Evolutionary conservation across 2,797 vertebrate genomes (phyloP), one percentile per base, ranked within the genome.

Genomic region (Eupleurogrammus muticus): DNA sequence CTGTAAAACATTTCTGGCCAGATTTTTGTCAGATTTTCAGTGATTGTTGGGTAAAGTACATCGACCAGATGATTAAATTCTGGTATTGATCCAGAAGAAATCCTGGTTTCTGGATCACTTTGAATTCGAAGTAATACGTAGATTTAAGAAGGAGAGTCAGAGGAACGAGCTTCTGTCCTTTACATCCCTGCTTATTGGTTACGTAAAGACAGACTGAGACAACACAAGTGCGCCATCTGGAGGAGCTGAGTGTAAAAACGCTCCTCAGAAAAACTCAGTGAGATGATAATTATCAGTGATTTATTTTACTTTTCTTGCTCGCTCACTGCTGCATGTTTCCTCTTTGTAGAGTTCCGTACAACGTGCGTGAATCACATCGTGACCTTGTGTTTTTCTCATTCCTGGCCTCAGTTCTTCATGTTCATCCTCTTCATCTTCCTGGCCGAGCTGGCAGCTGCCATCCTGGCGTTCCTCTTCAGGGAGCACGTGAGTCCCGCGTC

Each of bases 371-470:
- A 9, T 56, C 28, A 47, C 52, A 4, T n/a, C 17, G 9, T 56
- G 14, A 42, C 16, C 19, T 5, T 2, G 20, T 34, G 20, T 34
- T 24, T 1, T 36, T 46, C 34, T 59, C 50, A 54, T 10, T 36
- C 0, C 12, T 67, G 50, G 48, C 46, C 51, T 62, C 93, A 97
- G 97, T 97, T 97, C 90, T 97, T 97, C 92, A 92, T 97, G 91
- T 94, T 98, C 70, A 97, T 97, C 87, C 94, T 98, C 84, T 75
- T 97, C 88, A 97, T 98, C 91, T 98, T 98, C 92, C 93, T 98
- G 84, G 95, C 95, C 0, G 97, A 98, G 89, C 94, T 98, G 60
- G 96, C 96, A 0, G 96, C 96, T 11, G 96, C 96, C 83, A 95
- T 97, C 90, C 80, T 98, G 92, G 96, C 96, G 35, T 98, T 97